A percentile compares a stretch with the other conserved stretches of the same genome.
Evolutionary conservation across 2,113 vertebrate species (phyloP).

Genomic region (Protobothrops mucrosquamatus): DNA sequence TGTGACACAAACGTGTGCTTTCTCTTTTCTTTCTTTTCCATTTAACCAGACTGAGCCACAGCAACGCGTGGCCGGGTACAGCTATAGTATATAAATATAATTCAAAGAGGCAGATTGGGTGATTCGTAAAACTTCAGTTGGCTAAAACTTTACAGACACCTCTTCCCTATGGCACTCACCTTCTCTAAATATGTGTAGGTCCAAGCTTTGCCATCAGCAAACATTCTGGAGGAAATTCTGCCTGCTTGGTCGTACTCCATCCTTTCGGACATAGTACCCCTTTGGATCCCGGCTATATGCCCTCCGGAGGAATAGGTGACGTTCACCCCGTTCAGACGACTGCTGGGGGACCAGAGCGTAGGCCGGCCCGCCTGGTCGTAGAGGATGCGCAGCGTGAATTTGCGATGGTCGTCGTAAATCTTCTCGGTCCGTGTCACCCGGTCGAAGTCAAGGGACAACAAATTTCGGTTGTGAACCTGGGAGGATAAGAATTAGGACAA

Average conservation of each 20-base stretch:
- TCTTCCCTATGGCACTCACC: slow-evolving; percentile 59
- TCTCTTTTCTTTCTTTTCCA: too few relatives aligned
- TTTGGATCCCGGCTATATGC: slow-evolving; percentile 90
- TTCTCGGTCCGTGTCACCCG: slow-evolving; percentile 98
- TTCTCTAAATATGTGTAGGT: slow-evolving; percentile 96
- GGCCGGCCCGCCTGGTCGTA: slow-evolving; percentile 91
- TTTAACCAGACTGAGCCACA: too few relatives aligned
- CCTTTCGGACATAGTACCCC: slow-evolving; percentile 96
- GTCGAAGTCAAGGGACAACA: slow-evolving; percentile 95
- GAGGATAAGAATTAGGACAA: slow-evolving; percentile 23
- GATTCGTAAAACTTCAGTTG: neutral
- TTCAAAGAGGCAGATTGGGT: neutral
- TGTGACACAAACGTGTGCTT: too few relatives aligned
- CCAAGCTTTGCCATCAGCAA: slow-evolving; percentile 97
- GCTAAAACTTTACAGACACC: neutral
- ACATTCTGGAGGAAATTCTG: slow-evolving; percentile 89
- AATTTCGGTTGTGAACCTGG: slow-evolving; percentile 95
- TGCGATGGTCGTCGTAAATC: slow-evolving; percentile 97
- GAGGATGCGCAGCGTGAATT: slow-evolving; percentile 94
- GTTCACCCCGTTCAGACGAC: slow-evolving; percentile 91
- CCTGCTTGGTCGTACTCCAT: slow-evolving; percentile 96
- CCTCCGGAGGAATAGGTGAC: slow-evolving; percentile 92
- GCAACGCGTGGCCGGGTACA: too few relatives aligned
- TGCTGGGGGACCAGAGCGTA: slow-evolving; percentile 96
- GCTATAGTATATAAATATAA: neutral